Evolutionary conservation across 1,140 invertebrate genomes (phyloP).

Genomic region (Chironomus tepperi): DNA sequence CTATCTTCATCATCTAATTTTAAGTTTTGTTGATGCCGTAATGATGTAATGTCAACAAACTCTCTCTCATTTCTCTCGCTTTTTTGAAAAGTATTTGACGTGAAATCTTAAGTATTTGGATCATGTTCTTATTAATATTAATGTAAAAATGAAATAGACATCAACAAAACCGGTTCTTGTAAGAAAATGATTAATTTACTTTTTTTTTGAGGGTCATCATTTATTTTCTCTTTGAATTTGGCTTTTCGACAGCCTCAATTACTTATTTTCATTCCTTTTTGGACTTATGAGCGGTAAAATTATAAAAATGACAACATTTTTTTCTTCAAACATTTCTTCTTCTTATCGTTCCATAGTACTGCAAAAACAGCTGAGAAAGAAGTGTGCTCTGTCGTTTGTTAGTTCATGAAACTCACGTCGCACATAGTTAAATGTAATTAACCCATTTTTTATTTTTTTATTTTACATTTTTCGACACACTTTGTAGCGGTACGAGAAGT

Average conservation of each 20-base stretch:
- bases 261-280: not conserved
- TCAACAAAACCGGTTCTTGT: not conserved
- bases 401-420: not conserved
- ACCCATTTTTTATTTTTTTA: not conserved
- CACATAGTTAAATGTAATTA: not conserved
- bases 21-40: not conserved
- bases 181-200: too few species aligned
- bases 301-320: not conserved
- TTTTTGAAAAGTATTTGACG: not conserved
- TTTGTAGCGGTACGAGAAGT: not conserved
- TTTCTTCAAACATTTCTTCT: not conserved
- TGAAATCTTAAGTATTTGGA: not conserved
- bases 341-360: not conserved
- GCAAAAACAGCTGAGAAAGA: not conserved
- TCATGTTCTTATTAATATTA: not conserved
- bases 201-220: not conserved
- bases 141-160: not conserved
- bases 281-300: not conserved
- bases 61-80: not conserved
- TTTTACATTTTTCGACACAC: not conserved
- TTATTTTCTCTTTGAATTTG: not conserved
- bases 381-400: not conserved
- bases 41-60: constrained; percentile 13
- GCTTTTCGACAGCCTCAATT: not conserved
- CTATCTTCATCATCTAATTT: too few species aligned